These are phyloP conservation scores for Erythrocercus mccallii DNA, from an alignment of 2,113 vertebrate genomes.

Conservation along the genomic window DNA sequence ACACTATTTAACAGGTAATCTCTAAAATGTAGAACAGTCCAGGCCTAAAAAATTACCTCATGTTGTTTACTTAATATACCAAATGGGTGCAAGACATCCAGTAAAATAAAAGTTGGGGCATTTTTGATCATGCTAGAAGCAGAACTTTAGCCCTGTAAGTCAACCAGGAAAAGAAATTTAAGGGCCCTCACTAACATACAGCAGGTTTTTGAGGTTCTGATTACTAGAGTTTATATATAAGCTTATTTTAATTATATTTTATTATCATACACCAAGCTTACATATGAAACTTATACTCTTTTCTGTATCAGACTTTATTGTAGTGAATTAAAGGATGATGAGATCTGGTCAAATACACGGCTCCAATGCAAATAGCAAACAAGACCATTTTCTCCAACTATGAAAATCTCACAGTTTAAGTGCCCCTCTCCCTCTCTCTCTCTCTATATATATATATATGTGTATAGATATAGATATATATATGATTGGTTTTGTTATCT, in stretches of 20 bases:
- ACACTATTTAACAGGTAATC: not conserved
- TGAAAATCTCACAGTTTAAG: not conserved
- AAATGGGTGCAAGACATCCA: not conserved
- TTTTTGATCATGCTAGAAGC: not conserved
- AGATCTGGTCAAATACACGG: not conserved
- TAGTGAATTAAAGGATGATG: not conserved
- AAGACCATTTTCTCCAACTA: not conserved
- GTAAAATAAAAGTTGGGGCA: not conserved
- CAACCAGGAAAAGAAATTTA: not conserved
- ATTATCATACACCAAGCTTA: not conserved
- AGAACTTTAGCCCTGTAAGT: not conserved
- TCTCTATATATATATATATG: too few relatives aligned
- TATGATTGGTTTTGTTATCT: not conserved
- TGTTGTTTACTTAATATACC: not conserved
- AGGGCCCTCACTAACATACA: not conserved
- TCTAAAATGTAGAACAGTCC: not conserved
- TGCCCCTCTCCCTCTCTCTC: not conserved
- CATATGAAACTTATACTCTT: not conserved
- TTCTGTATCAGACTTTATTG: not conserved
- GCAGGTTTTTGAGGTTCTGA: not conserved
- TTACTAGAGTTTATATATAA: not conserved
- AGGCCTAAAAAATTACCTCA: not conserved
- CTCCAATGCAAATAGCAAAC: not conserved
- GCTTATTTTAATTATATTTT: not conserved
- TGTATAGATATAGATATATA: too few relatives aligned